These are phyloP conservation scores for Calycopis cecrops DNA, from an alignment of 1,140 invertebrate species.

Conservation along the genomic window DNA sequence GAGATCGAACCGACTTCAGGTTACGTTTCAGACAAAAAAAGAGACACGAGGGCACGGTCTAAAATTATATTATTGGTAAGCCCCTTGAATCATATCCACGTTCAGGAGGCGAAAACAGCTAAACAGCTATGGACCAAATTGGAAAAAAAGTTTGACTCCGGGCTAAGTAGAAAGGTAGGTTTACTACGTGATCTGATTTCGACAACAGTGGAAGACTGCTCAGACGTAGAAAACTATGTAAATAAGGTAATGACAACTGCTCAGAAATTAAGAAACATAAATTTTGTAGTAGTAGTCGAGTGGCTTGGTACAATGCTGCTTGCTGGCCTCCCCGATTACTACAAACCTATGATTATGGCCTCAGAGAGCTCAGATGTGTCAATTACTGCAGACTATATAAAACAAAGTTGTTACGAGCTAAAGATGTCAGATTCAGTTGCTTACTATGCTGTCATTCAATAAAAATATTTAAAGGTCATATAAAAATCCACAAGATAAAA, in stretches of 20 bases:
- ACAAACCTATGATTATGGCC: conserved; percentile 17
- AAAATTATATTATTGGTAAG: conserved; percentile 11
- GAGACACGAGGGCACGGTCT: neutral
- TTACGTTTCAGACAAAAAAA: neutral
- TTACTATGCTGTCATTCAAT: conserved; percentile 5
- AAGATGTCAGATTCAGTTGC: conserved; percentile 2
- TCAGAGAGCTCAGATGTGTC: conserved; percentile 16
- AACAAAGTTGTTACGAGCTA: conserved; percentile 17
- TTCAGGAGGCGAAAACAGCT: conserved; percentile 1
- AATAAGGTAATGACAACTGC: conserved; percentile 16
- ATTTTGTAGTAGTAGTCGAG: conserved; percentile 17
- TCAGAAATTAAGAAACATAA: conserved; percentile 18
- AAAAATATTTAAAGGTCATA: conserved; percentile 9
- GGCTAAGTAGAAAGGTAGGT: conserved; percentile 12
- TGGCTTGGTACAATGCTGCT: conserved; percentile 17
- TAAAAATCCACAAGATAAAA: conserved; percentile 11
- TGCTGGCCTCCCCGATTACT: conserved; percentile 13
- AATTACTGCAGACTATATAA: conserved; percentile 18
- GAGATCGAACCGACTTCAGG: neutral
- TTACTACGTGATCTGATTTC: conserved; percentile 11
- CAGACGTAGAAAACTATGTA: conserved; percentile 12
- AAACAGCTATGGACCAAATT: conserved; percentile 10
- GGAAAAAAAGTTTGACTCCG: conserved; percentile 9
- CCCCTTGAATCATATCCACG: neutral
- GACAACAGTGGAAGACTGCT: conserved; percentile 6